phyloP scores from a whole-genome alignment of 1,140 invertebrate genomes.

The Nautilus pompilius region DNA sequence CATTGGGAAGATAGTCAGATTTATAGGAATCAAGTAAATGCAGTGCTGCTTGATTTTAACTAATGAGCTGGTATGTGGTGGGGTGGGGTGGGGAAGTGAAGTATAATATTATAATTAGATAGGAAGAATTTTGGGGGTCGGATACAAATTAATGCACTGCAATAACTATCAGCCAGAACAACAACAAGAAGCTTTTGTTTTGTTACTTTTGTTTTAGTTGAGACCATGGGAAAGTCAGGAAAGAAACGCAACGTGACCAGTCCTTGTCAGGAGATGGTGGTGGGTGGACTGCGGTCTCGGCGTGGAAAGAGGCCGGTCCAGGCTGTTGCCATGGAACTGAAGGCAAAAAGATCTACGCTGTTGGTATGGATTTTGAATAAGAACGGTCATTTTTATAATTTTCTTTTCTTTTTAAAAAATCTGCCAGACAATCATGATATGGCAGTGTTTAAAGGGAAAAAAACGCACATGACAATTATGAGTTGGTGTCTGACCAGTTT shows the following conservation, averaged over 20 bases:
- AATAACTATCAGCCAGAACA: not conserved
- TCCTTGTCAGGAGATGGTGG: slow-evolving; percentile 1
- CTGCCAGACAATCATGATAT: too few relatives aligned
- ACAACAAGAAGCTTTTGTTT: not conserved
- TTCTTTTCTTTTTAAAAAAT: too few relatives aligned
- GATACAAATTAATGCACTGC: too few relatives aligned
- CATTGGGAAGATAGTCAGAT: too few relatives aligned
- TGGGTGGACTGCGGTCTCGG: slow-evolving; percentile 34
- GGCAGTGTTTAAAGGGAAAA: too few relatives aligned
- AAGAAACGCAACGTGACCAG: not conserved
- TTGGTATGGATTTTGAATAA: slow-evolving; percentile 3
- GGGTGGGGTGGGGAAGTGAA: too few relatives aligned
- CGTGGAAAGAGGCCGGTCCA: slow-evolving; percentile 38
- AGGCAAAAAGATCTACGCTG: slow-evolving; percentile 37
- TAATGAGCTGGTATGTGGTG: too few relatives aligned
- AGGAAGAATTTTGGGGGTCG: too few relatives aligned
- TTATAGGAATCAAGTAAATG: too few relatives aligned
- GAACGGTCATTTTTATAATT: too few relatives aligned
- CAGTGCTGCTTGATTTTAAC: too few relatives aligned
- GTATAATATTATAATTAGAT: too few relatives aligned
- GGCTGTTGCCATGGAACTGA: slow-evolving; percentile 51
- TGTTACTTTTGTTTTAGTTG: not conserved
- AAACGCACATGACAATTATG: slow-evolving; percentile 20
- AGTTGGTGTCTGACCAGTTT: not conserved
- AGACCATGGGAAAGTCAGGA: not conserved